phyloP scores from a whole-genome alignment of 2,888 invertebrate genomes.

The Perizoma affinitatum region DNA sequence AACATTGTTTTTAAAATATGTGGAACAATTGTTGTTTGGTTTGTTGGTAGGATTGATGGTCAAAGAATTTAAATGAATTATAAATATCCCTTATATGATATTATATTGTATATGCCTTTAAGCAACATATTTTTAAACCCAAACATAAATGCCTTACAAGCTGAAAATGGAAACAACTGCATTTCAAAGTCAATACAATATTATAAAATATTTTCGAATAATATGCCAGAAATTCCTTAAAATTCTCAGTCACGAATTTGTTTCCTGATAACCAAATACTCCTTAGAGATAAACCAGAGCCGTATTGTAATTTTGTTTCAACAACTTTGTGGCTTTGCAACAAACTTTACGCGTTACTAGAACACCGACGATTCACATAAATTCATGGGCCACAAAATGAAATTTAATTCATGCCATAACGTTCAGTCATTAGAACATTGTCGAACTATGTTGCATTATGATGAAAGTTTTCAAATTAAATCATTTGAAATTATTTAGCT shows the following conservation, averaged over 20 bases:
- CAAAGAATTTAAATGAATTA: no score
- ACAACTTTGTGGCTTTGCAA: conserved; percentile 61
- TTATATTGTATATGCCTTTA: no score
- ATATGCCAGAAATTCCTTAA: conserved; percentile 24
- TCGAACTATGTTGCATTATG: conserved; percentile 38
- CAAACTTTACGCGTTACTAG: conserved; percentile 66
- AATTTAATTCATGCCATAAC: conserved; percentile 63
- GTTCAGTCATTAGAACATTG: conserved; percentile 43
- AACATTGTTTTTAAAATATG: no score
- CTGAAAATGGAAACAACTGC: no score
- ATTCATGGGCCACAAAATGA: conserved; percentile 64
- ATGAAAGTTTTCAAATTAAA: conserved; percentile 33
- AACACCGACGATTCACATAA: conserved; percentile 64
- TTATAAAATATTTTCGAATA: conserved; percentile 17
- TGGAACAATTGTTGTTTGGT: no score
- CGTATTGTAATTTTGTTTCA: conserved; percentile 73
- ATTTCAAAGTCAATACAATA: not conserved
- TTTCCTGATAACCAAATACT: conserved; percentile 31
- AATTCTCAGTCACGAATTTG: conserved; percentile 28
- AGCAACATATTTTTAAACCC: no score
- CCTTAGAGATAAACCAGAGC: conserved; percentile 55
- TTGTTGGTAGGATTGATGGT: no score
- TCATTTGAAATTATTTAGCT: conserved; percentile 27
- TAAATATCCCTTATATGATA: no score
- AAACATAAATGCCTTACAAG: no score